Evolutionary conservation across 2,888 invertebrate species (phyloP).

Genomic region (Caenorhabditis becei): DNA sequence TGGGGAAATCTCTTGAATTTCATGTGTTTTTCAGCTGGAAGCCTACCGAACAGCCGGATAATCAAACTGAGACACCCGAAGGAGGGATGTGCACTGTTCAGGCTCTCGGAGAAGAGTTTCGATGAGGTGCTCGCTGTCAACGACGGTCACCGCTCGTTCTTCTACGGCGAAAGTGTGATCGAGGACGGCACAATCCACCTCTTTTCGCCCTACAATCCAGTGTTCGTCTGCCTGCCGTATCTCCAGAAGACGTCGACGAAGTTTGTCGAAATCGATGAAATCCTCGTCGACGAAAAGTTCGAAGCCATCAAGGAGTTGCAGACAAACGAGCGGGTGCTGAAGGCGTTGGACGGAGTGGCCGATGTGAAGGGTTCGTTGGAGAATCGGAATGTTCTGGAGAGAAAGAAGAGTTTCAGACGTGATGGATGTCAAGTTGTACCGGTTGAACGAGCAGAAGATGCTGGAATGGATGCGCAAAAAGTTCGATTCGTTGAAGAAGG

Average conservation of each 20-base stretch:
- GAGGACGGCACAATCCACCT: slow-evolving; percentile 68
- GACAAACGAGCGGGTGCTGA: slow-evolving; percentile 58
- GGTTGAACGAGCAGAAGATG: slow-evolving; percentile 69
- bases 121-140: slow-evolving; percentile 69
- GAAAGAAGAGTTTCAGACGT: slow-evolving; percentile 59
- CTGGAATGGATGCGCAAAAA: slow-evolving; percentile 71
- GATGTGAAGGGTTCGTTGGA: slow-evolving; percentile 66
- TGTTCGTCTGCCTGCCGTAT: slow-evolving; percentile 73
- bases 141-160: slow-evolving; percentile 71
- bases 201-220: slow-evolving; percentile 70
- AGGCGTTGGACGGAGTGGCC: slow-evolving; percentile 55
- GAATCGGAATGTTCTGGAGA: neutral
- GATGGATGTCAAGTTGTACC: slow-evolving; percentile 67
- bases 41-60: slow-evolving; percentile 41
- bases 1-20: neutral
- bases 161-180: slow-evolving; percentile 73
- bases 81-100: slow-evolving; percentile 55
- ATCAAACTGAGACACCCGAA: slow-evolving; percentile 58
- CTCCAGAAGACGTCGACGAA: slow-evolving; percentile 63
- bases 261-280: slow-evolving; percentile 66
- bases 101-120: slow-evolving; percentile 53
- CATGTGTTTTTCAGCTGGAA: slow-evolving; percentile 32
- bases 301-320: slow-evolving; percentile 53
- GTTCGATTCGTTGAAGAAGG: slow-evolving; percentile 63
- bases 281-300: slow-evolving; percentile 66